Conservation (phyloP, 2,888 invertebrate genomes). For the Drosophila tripunctata region DNA sequence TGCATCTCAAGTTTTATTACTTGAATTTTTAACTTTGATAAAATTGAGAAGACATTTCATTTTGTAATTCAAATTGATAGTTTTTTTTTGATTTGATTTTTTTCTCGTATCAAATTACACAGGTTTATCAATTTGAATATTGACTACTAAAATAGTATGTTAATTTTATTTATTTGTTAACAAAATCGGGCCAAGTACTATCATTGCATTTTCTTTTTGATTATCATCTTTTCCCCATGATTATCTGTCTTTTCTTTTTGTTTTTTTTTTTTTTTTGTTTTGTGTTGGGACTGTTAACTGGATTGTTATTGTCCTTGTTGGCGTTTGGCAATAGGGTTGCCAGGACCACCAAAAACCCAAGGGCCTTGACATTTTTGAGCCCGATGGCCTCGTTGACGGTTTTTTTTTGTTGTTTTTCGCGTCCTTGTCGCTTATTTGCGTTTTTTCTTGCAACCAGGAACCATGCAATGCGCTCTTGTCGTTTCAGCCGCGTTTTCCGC, state of each 20-base stretch:
- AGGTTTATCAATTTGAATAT: neutral
- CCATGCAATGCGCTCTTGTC: slow-evolving; percentile 33
- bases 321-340: slow-evolving; percentile 36
- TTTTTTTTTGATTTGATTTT: neutral
- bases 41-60: neutral
- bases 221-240: no score
- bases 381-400: slow-evolving; percentile 28
- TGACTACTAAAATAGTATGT: neutral
- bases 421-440: slow-evolving; percentile 67
- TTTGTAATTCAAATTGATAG: neutral
- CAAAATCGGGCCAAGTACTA: neutral
- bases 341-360: slow-evolving; percentile 35
- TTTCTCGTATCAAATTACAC: neutral
- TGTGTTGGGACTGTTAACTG: slow-evolving; percentile 54
- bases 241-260: neutral
- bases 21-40: neutral
- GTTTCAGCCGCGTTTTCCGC: slow-evolving; percentile 11
- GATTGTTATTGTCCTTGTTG: slow-evolving; percentile 56
- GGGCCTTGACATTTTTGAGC: slow-evolving; percentile 51
- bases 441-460: slow-evolving; percentile 26
- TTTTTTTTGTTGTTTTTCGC: slow-evolving; percentile 7
- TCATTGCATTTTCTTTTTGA: neutral
- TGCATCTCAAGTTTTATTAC: neutral
- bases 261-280: neutral
- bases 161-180: neutral